Evolutionary conservation across 2,888 invertebrate genomes (phyloP).

Genomic region (Onthophagus sagittarius): DNA sequence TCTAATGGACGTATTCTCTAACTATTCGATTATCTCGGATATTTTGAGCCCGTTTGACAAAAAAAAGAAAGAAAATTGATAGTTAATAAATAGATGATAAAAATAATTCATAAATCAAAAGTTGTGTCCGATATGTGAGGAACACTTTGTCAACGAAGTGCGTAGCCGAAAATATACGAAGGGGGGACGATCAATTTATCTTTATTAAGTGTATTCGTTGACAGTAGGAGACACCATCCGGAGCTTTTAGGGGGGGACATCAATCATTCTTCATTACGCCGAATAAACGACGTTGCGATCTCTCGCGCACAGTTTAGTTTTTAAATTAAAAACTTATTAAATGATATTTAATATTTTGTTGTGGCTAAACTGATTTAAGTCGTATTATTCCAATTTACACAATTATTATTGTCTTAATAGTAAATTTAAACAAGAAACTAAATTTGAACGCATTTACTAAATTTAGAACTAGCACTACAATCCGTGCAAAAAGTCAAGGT

Average conservation of each 20-base stretch:
- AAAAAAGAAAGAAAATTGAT: too few species aligned
- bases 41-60: not conserved
- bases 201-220: conserved; percentile 25
- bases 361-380: too few species aligned
- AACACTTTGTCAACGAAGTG: conserved; percentile 7
- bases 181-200: conserved; percentile 20
- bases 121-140: not conserved
- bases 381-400: too few species aligned
- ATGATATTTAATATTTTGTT: too few species aligned
- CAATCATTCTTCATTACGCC: conserved; percentile 30
- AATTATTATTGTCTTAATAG: too few species aligned
- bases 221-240: conserved; percentile 18
- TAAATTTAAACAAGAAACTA: too few species aligned
- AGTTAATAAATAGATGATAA: too few species aligned
- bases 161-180: not conserved
- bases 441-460: too few species aligned
- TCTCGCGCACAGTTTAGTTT: not conserved
- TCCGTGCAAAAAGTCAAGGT: too few species aligned
- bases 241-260: conserved; percentile 24
- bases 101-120: not conserved
- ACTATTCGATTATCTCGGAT: not conserved
- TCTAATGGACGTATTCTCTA: not conserved
- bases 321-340: not conserved
- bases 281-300: conserved; percentile 22
- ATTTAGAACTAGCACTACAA: too few species aligned